Base-by-base conservation (phyloP, 2,113 vertebrate species). In the Murina feae region DNA sequence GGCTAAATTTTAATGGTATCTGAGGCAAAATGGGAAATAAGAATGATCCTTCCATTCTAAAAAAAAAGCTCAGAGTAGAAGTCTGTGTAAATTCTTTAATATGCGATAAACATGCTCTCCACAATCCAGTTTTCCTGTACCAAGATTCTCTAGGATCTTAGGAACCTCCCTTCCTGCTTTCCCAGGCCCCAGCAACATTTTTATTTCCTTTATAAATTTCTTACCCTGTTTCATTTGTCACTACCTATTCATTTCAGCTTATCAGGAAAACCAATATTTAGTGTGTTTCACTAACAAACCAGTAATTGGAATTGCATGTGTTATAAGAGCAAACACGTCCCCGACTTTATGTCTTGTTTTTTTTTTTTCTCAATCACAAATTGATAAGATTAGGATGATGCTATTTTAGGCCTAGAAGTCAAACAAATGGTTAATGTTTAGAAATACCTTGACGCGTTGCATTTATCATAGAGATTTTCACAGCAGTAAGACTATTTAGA, bases 341-440 rank as follows among this genome's bases (percentile, higher is more conserved):
- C 83, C 84, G 35, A 78, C 35, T 83, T n/a, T 65, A 47, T 39
- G 79, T 7, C 84, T 47, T 5, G 86, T 53, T 83, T 42, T 66
- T 42, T 49, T 74, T 86, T 37, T 60, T 18, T 18, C 84, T 81
- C 47, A 86, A 55, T 83, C 51, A 94, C 80, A 78, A 93, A 72
- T 65, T 91, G 96, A 96, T 96, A 96, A 96, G 96, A 97, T 97
- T 97, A 96, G 76, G 49, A 49, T 72, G 76, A 78, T 72, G 93
- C 95, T 97, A 96, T 95, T 97, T 96, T 84, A 66, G 92, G 90
- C 55, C 16, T 32, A 85, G 93, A 93, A 84, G 16, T 80, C 80
- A 80, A 95, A 75, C 96, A 94, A 95, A 93, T 69, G 85, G 93
- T 85, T 89, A 72, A 86, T 78, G 84, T 95, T 97, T 94, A 84